Base-by-base conservation (phyloP, 2,797 vertebrate species). In the Falco peregrinus region DNA sequence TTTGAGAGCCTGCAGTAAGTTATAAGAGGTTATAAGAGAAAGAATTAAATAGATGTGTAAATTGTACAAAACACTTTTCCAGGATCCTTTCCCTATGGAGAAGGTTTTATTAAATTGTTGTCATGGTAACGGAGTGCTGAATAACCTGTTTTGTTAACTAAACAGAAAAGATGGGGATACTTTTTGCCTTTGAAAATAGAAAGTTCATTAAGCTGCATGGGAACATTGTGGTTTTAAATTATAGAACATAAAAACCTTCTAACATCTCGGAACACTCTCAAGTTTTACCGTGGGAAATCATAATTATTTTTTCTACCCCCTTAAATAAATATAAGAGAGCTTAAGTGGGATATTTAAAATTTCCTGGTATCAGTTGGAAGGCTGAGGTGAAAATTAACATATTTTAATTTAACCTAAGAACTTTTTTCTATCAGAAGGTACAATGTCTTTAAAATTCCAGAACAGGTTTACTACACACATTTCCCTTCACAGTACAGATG, bases 1-100 rank as follows among this genome's bases (percentile, higher is more conserved):
- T 84, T 79, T 41, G 33, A 86, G 33, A 93, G 16, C 50, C 54
- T 88, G 69, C 24, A 50, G 35, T 83, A 80, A 64, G 21, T 53
- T 41, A 41, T 41, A 41, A 41, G 29, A 75, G 41, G 12, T 63
- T 85, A 7, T 70, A 86, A 90, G 63, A 60, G 50, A 67, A 60
- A 21, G 57, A 81, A 59, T 63, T 69, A 35, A 84, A 71, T 25
- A 79, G 47, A 78, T 63, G 25, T 67, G n/a, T 82, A 80, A 95
- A 85, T 78, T 26, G 85, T 92, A 91, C n/a, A 84, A 65, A 93
- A 63, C 6, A 74, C 25, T 69, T 86, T 96, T 95, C 57, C 73
- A 80, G 74, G 90, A 82, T 70, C 16, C 29, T 76, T 59, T 64
- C 76, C 15, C 35, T 89, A 13, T 48, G 37, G 80, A 78, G 89